phyloP scores from a whole-genome alignment of 2,888 invertebrate species.

The Conomelus anceps region DNA sequence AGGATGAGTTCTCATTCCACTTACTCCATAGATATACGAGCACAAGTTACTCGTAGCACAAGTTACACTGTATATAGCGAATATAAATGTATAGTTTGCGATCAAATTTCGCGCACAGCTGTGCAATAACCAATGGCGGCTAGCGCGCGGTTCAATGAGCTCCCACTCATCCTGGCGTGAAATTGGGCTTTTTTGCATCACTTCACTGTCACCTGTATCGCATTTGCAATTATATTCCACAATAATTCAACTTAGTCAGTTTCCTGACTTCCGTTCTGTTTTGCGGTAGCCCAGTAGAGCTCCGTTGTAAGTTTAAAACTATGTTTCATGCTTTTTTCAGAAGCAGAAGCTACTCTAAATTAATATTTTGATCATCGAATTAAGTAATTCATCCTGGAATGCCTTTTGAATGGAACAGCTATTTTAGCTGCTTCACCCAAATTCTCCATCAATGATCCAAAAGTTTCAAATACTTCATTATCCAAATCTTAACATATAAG shows the following conservation, averaged over 20 bases:
- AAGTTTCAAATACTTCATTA: too few relatives aligned
- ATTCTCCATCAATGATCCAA: too few relatives aligned
- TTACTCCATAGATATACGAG: background rate
- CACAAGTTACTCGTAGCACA: background rate
- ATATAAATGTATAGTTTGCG: background rate
- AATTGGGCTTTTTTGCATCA: background rate
- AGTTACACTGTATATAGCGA: background rate
- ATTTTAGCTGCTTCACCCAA: too few relatives aligned
- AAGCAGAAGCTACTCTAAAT: background rate
- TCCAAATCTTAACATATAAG: too few relatives aligned
- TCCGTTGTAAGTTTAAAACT: background rate
- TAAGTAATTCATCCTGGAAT: too few relatives aligned
- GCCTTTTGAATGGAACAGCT: too few relatives aligned
- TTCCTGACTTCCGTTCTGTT: background rate
- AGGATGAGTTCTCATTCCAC: background rate
- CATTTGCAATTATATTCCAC: background rate
- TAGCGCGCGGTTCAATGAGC: background rate
- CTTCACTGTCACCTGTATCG: background rate
- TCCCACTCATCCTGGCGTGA: background rate
- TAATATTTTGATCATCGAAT: too few relatives aligned
- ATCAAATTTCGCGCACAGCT: background rate
- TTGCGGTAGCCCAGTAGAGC: background rate
- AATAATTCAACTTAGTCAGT: background rate
- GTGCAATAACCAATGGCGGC: background rate
- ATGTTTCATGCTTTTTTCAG: background rate